Evolutionary conservation across 2,888 invertebrate genomes (phyloP).

Genomic region (Cyrtodaria siliqua): DNA sequence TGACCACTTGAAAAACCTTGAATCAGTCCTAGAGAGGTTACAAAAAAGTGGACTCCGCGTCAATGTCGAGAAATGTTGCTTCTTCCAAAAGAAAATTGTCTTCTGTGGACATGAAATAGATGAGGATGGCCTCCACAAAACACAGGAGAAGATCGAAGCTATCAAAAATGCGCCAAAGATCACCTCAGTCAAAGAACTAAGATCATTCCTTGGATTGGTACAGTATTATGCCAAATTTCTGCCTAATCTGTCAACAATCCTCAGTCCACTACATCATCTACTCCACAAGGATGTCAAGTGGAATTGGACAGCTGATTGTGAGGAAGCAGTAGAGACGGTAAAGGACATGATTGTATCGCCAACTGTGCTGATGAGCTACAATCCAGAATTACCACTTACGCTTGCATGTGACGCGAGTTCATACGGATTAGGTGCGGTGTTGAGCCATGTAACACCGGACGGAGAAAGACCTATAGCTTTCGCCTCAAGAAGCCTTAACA

Average conservation of each 20-base stretch:
- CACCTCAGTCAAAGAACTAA: slow-evolving; percentile 20
- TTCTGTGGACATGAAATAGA: slow-evolving; percentile 30
- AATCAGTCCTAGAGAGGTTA: slow-evolving; percentile 19
- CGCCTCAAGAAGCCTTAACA: slow-evolving; percentile 61
- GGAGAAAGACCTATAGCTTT: slow-evolving; percentile 62
- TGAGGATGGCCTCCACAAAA: slow-evolving; percentile 18
- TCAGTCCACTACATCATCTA: slow-evolving; percentile 36
- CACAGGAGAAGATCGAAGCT: slow-evolving; percentile 23
- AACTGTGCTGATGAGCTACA: slow-evolving; percentile 77
- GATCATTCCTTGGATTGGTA: slow-evolving; percentile 23
- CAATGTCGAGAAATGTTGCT: slow-evolving; percentile 36
- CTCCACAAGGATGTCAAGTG: slow-evolving; percentile 28
- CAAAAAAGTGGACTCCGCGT: slow-evolving; percentile 9
- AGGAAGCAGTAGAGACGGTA: slow-evolving; percentile 37
- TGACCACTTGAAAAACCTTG: slow-evolving; percentile 27
- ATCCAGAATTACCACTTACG: slow-evolving; percentile 75
- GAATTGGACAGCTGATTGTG: slow-evolving; percentile 35
- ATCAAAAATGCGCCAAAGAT: slow-evolving; percentile 15
- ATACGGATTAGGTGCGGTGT: slow-evolving; percentile 80
- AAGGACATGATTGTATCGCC: slow-evolving; percentile 66
- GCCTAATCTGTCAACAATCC: slow-evolving; percentile 30
- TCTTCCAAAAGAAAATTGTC: slow-evolving; percentile 20
- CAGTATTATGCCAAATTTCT: slow-evolving; percentile 40
- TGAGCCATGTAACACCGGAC: slow-evolving; percentile 51
- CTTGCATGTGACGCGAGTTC: slow-evolving; percentile 85